Conservation (phyloP, 2,113 vertebrate genomes). For the Rhineura floridana region DNA sequence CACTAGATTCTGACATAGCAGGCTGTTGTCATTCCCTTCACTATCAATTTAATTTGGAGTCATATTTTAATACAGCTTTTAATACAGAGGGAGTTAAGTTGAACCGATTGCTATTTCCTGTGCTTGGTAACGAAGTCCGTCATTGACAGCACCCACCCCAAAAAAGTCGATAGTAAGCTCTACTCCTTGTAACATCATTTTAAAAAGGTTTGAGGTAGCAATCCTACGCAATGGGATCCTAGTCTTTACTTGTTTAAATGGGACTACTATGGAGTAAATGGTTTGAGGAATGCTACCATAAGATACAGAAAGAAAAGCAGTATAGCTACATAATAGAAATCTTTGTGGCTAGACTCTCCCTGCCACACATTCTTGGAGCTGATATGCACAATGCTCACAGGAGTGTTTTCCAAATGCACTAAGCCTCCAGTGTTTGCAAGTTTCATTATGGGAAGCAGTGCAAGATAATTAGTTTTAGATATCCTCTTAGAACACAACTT, state of each 20-base stretch:
- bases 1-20: neutral
- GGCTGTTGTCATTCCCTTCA: neutral
- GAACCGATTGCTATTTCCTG: neutral
- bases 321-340: no score
- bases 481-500: neutral
- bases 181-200: neutral
- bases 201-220: neutral
- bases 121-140: neutral
- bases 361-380: accelerated
- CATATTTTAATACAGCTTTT: no score
- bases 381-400: accelerated
- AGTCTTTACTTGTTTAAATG: neutral
- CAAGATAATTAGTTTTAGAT: neutral
- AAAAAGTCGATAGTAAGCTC: neutral
- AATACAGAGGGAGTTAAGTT: neutral
- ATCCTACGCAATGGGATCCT: neutral
- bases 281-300: neutral
- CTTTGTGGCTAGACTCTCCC: neutral
- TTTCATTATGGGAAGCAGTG: accelerated
- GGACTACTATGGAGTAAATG: neutral
- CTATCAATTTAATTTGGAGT: neutral
- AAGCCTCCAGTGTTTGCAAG: neutral
- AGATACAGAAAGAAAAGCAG: accelerated
- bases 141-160: neutral
- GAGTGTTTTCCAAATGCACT: no score